Conservation (phyloP, 2,113 vertebrate species). For the Hypanus sabinus region DNA sequence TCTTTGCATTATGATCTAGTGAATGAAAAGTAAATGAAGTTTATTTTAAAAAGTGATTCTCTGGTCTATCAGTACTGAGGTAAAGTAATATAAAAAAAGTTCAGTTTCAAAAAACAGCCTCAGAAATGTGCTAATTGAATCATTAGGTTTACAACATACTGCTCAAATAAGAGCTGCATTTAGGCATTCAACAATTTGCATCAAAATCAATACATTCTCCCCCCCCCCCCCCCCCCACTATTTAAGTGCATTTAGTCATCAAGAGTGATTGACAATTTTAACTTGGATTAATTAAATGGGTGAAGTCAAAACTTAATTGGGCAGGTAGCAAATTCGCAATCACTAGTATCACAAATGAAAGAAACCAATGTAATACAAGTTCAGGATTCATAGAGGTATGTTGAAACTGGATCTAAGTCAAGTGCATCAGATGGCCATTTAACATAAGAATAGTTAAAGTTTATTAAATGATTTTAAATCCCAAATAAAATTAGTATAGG, state of each 20-base stretch:
- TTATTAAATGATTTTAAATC: constrained; percentile 33
- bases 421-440: constrained; percentile 10
- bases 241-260: neutral
- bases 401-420: constrained; percentile 13
- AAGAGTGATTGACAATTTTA: neutral
- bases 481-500: constrained; percentile 1
- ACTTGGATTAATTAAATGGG: neutral
- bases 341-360: constrained; percentile 3
- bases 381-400: constrained; percentile 1
- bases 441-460: constrained; percentile 30
- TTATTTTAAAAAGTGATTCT: neutral
- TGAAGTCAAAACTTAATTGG: neutral
- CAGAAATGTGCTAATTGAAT: neutral
- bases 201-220: neutral
- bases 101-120: constrained; percentile 10
- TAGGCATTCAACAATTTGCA: neutral
- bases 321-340: neutral
- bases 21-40: neutral
- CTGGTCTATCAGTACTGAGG: neutral
- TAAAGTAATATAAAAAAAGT: neutral
- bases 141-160: constrained; percentile 16
- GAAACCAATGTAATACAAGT: neutral
- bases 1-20: neutral
- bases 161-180: neutral
- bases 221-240: neutral